Evolutionary conservation across 2,113 vertebrate genomes (phyloP), one percentile per base, ranked within the genome.

Genomic region (Mesocricetus auratus): DNA sequence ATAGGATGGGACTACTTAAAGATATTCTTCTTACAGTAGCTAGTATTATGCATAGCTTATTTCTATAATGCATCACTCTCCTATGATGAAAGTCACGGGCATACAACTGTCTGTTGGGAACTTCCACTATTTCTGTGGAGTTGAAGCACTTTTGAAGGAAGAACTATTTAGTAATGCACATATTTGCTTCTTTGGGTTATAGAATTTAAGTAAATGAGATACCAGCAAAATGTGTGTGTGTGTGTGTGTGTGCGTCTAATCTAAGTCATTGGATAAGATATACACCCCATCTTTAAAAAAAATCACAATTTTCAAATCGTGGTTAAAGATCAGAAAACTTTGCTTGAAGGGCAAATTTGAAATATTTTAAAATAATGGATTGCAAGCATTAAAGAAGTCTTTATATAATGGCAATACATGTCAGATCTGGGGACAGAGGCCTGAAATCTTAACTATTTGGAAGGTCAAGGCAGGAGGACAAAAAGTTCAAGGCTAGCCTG

Each of bases 191-290:
- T 96, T 94, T 79, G 29, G 17, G 9, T 31, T 69, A 50, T 0
- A 87, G 22, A 92, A 94, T 86, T 91, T 71, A 86, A 81, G 68
- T 81, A 95, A 50, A 50, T 88, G 15, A 66, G 58, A 13, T 90
- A 58, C 24, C 24, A 69, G 85, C 13, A 66, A 7, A 36, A n/a
- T n/a, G n/a, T n/a, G n/a, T n/a, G n/a, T n/a, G n/a, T n/a, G n/a
- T n/a, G n/a, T n/a, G n/a, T n/a, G n/a, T n/a, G n/a, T n/a, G n/a
- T n/a, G n/a, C n/a, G n/a, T n/a, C 58, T 83, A 64, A 75, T 94
- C 69, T 68, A 73, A 56, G 21, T 42, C 26, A 19, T 47, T 94
- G 53, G 39, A 64, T 91, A 85, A 86, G 21, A 83, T 19, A 12
- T 4, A 60, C 21, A 60, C 16, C 24, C 42, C n/a, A 4, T 42